phyloP scores from a whole-genome alignment of 1,140 invertebrate genomes.

The Orius insidiosus region DNA sequence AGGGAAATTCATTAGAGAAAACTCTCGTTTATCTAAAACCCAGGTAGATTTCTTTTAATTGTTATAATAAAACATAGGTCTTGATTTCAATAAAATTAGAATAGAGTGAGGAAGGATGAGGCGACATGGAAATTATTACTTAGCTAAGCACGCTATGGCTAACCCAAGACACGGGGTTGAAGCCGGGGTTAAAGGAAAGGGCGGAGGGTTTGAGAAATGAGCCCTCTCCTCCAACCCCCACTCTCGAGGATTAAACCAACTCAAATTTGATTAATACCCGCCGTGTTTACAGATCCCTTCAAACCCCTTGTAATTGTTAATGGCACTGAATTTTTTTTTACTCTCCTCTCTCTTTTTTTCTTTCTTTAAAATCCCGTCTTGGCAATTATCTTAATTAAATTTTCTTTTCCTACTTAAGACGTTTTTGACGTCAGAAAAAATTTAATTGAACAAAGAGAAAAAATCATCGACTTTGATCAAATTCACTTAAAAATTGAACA shows the following conservation, averaged over 20 bases:
- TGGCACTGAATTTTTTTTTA: not conserved
- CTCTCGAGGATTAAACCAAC: conserved; percentile 5
- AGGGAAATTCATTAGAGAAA: too few relatives aligned
- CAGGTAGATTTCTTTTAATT: too few relatives aligned
- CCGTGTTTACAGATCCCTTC: not conserved
- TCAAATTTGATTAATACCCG: conserved; percentile 8
- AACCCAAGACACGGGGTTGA: too few relatives aligned
- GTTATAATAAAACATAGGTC: too few relatives aligned
- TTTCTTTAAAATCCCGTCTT: not conserved
- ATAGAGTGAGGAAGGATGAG: too few relatives aligned
- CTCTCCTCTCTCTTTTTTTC: not conserved
- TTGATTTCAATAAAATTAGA: too few relatives aligned
- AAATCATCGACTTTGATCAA: too few relatives aligned
- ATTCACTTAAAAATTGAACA: too few relatives aligned
- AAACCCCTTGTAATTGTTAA: not conserved
- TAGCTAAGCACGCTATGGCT: too few relatives aligned
- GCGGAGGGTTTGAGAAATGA: conserved; percentile 2
- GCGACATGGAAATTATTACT: too few relatives aligned
- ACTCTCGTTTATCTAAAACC: too few relatives aligned
- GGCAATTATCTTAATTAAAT: not conserved
- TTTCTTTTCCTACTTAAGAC: not conserved
- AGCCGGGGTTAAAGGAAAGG: too few relatives aligned
- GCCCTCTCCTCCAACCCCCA: not conserved
- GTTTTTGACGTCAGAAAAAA: not conserved
- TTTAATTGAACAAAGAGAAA: not conserved